phyloP scores from a whole-genome alignment of 2,797 vertebrate species.

The Gymnoscopelus microlampas region DNA sequence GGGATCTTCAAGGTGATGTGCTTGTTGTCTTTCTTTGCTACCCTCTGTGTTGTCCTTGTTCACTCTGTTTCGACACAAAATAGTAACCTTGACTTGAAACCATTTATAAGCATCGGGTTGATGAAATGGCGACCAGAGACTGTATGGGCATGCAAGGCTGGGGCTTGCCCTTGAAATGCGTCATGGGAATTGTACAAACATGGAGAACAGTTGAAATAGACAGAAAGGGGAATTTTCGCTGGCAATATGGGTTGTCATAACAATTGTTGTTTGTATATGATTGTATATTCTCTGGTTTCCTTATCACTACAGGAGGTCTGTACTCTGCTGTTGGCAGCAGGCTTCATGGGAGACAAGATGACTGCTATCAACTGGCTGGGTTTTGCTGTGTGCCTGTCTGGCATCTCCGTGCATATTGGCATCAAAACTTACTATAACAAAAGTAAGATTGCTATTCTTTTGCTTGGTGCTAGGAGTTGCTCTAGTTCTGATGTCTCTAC shows the following conservation, averaged over 20 bases:
- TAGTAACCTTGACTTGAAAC: too few relatives aligned
- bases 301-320: constrained; percentile 86
- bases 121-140: too few relatives aligned
- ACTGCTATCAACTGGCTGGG: constrained; percentile 91
- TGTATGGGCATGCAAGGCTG: too few relatives aligned
- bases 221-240: too few relatives aligned
- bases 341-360: constrained; percentile 88
- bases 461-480: too few relatives aligned
- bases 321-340: constrained; percentile 87
- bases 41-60: background rate
- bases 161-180: too few relatives aligned
- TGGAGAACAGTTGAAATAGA: too few relatives aligned
- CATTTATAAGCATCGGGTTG: too few relatives aligned
- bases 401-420: constrained; percentile 90
- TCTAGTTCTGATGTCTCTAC: too few relatives aligned
- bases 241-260: too few relatives aligned
- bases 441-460: constrained; percentile 78
- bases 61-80: background rate
- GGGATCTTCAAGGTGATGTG: constrained; percentile 93
- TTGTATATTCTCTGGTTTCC: background rate
- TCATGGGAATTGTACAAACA: too few relatives aligned
- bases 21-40: background rate
- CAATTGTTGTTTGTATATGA: too few relatives aligned
- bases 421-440: constrained; percentile 86
- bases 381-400: constrained; percentile 89